Conservation (phyloP, 2,797 vertebrate genomes). For the Mus spretus region DNA sequence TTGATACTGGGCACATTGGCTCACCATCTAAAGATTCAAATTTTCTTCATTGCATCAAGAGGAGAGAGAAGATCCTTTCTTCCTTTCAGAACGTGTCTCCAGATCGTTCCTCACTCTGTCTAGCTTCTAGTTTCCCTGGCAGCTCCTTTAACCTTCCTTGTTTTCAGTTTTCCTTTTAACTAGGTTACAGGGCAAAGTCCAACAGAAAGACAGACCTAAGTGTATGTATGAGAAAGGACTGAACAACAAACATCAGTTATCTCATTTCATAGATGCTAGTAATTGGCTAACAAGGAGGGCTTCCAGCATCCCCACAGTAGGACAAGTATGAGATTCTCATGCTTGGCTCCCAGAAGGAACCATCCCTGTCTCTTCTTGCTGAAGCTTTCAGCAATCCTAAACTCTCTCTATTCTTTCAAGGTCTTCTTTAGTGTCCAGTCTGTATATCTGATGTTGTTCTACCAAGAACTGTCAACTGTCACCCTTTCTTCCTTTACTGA, state of each 20-base stretch:
- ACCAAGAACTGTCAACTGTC: background rate
- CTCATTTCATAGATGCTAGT: background rate
- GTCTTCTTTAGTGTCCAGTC: background rate
- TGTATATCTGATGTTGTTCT: background rate
- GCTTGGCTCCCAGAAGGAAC: background rate
- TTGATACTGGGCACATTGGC: background rate
- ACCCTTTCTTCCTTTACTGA: background rate
- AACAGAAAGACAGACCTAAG: background rate
- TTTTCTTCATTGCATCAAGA: constrained; percentile 2
- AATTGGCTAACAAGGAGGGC: background rate
- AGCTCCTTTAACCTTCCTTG: background rate
- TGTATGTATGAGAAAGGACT: background rate
- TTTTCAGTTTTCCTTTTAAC: constrained; percentile 1
- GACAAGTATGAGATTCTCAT: background rate
- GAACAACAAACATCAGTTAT: background rate
- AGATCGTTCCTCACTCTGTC: background rate
- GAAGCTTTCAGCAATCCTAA: background rate
- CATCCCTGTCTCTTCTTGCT: background rate
- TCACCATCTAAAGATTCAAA: background rate
- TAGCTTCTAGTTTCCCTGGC: background rate
- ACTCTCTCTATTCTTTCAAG: background rate
- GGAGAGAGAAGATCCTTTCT: background rate
- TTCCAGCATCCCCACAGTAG: background rate
- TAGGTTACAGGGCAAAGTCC: background rate
- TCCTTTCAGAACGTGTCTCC: background rate